phyloP scores from a whole-genome alignment of 1,140 invertebrate species.

The Papilio machaon region DNA sequence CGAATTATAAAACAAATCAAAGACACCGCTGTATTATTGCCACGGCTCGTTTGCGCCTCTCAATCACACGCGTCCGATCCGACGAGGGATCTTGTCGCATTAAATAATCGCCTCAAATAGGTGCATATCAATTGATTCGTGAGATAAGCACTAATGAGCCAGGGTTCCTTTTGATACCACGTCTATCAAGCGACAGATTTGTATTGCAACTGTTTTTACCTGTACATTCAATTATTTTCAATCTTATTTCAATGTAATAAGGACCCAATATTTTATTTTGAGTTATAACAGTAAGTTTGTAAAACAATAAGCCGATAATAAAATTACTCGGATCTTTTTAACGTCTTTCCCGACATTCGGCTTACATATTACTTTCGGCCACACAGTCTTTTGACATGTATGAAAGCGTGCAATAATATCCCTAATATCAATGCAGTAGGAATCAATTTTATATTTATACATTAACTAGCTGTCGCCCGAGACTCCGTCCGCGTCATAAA shows the following conservation, averaged over 20 bases:
- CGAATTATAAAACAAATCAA: conserved; percentile 50
- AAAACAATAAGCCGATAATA: conserved; percentile 61
- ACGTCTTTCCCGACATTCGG: conserved; percentile 37
- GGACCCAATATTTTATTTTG: not conserved
- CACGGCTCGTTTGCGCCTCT: conserved; percentile 45
- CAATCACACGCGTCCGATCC: conserved; percentile 46
- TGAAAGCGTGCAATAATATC: conserved; percentile 16
- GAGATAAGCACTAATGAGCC: conserved; percentile 61
- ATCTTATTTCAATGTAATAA: conserved; percentile 31
- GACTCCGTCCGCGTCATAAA: no score
- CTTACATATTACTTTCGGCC: conserved; percentile 38
- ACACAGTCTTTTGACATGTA: conserved; percentile 16
- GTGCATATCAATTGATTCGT: conserved; percentile 58
- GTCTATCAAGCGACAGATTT: conserved; percentile 60
- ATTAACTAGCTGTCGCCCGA: no score
- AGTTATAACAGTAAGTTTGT: conserved; percentile 41
- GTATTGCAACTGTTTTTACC: conserved; percentile 38
- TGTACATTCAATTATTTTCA: conserved; percentile 28
- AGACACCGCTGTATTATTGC: conserved; percentile 51
- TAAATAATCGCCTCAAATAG: conserved; percentile 46
- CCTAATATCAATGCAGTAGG: not conserved
- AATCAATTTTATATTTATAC: not conserved
- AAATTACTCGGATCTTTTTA: conserved; percentile 64
- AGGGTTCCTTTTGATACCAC: conserved; percentile 50
- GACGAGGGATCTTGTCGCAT: conserved; percentile 49